Evolutionary conservation across 2,113 vertebrate species (phyloP), one percentile per base, ranked within the genome.

Genomic region (Odocoileus virginianus): DNA sequence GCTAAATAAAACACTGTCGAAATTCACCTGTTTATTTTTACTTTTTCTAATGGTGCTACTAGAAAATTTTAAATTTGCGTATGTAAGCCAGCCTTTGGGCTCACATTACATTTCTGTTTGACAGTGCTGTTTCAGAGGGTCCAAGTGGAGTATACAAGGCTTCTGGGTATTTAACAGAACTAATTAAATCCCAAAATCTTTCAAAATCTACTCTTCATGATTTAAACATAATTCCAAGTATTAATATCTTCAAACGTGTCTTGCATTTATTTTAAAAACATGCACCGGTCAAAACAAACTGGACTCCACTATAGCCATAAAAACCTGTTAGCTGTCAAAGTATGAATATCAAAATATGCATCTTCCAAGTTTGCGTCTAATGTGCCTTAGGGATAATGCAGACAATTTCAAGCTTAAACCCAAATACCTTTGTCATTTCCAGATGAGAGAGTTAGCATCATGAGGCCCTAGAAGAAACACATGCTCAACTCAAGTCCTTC

Each of bases 281-380:
- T 96, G 96, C 91, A 97, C 96, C 96, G 98, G 92, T 98, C 97
- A 96, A 98, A 98, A 97, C 89, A 91, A 71, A 43, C 81, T n/a
- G 43, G 92, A 97, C 96, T 95, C 87, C 71, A 50, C 82, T 74
- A 50, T 54, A 83, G 95, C 96, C 91, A 84, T 94, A 21, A 28
- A 96, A 95, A 94, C 5, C 3, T 57, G 88, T 64, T 93, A 86
- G 71, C 94, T 40, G 91, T 90, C 95, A 81, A 79, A 1, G 0
- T 64, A 8, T 0, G 55, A 98, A 55, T 83, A 58, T 97, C 89
- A 96, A 96, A 98, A 92, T 33, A 58, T 40, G 76, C 79, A 81
- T 84, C 96, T 97, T 97, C 92, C 82, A 94, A 92, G 95, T 97
- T 89, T 90, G 28, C 28, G 64, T 78, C 74, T 67, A 87, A 0